Base-by-base conservation (phyloP, 2,888 invertebrate genomes). In the Epistrophella euchroma region DNA sequence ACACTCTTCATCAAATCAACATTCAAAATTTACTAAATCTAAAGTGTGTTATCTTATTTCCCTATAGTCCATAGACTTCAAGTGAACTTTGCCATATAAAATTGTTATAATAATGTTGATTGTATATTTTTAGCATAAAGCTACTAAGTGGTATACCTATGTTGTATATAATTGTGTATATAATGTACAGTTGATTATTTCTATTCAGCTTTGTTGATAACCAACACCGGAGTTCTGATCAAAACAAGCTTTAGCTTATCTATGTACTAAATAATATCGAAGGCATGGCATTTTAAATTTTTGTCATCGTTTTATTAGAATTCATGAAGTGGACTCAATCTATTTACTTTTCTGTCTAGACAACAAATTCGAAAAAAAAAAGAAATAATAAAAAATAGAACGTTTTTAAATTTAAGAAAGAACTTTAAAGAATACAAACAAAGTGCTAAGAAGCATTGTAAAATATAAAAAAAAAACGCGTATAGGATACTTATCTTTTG, bases 301-400 rank as follows among this genome's bases (percentile, higher is more conserved):
- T 13, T 17, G 6, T 45, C 10, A n/a, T 28, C 2, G 1, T 22
- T 62, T 37, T 6, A 15, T 17, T 13, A 45, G 25, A 40, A 60
- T 40, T 22, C 13, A 45, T 45, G 0, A 35, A 62, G 4, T 45
- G 2, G 0, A 28, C 7, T 64, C 17, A 64, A 32, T 43, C 28
- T 64, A 64, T 64, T 62, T 40, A 62, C 62, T 43, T 45, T 64
- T 45, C 64, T 64, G 64, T 64, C 64, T 64, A 64, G 64, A 64
- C 64, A 45, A 43, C n/a, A 40, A 4, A 11, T 28, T 7, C 1
- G 9, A n/a, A 1, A 10, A 45, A 17, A 62, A 43, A 43, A 25
- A 45, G 13, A 25, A 25, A n/a, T 13, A 25, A 4, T 22, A 50
- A 47, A 47, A 17, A 10, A n/a, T 50, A 25, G 10, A 25, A 4